Evolutionary conservation across 2,797 vertebrate genomes (phyloP), one percentile per base, ranked within the genome.

Genomic region (Margarornis squamiger): DNA sequence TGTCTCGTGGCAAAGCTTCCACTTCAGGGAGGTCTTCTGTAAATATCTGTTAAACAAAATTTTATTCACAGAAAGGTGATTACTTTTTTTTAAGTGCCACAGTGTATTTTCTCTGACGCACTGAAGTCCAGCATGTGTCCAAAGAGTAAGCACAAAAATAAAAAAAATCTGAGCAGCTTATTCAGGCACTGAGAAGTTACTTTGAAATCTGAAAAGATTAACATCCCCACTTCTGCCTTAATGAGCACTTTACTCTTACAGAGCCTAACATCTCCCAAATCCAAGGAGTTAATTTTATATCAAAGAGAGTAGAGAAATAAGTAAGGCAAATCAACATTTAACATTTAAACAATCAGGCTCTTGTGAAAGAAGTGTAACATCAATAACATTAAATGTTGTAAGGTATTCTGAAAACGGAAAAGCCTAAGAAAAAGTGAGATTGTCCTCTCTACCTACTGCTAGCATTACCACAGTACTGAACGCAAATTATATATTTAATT

Each of bases 21-120:
- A 99, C 99, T 97, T 99, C 99, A 1, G 98, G 98, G 52, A 99
- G 98, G 95, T 99, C 99, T 98, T 99, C 99, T 1, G 99, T 99
- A 95, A 99, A 99, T 96, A 99, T 99, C 99, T 99, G 97, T 92
- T 45, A 93, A 93, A 96, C 48, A 77, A 93, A 90, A 86, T n/a
- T 48, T 82, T 74, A 76, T 74, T 93, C 27, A 72, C 5, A 72
- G 24, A 83, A 63, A 8, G 18, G 32, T 57, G 8, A 36, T 30
- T 39, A 39, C 39, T 39, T 75, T 55, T 68, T 61, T 41, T 46
- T 18, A 74, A 67, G 19, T 39, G 15, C 24, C 32, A 58, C 7
- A n/a, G 17, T 21, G 2, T 65, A 49, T 84, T 77, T 75, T 54
- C 51, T 79, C 49, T 39, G 66, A 92, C 14, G 14, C 41, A 68